phyloP scores from a whole-genome alignment of 2,888 invertebrate genomes.

The Allophyes oxyacanthae region DNA sequence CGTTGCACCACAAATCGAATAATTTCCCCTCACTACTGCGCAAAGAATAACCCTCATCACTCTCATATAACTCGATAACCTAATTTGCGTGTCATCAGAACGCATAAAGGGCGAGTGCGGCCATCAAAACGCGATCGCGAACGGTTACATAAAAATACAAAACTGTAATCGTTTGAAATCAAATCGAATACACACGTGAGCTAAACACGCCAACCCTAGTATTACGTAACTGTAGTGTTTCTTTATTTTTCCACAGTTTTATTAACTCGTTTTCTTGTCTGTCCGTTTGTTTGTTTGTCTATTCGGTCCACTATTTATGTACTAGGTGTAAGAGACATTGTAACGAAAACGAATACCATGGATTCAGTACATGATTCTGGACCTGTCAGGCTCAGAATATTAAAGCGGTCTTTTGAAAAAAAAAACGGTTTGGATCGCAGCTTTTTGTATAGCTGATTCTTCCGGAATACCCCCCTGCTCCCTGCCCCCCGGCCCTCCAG shows the following conservation, averaged over 20 bases:
- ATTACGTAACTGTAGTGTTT: conserved; percentile 43
- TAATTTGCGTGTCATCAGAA: conserved; percentile 49
- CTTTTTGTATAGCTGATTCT: too few relatives aligned
- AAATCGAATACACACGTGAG: conserved; percentile 61
- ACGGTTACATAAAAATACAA: conserved; percentile 61
- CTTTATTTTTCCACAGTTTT: conserved; percentile 17
- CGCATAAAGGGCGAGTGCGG: conserved; percentile 29
- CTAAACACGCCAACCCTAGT: conserved; percentile 59
- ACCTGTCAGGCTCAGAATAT: too few relatives aligned
- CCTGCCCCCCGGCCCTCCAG: too few relatives aligned
- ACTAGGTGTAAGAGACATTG: too few relatives aligned
- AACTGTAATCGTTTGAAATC: conserved; percentile 58
- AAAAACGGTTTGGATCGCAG: too few relatives aligned
- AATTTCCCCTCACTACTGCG: conserved; percentile 39
- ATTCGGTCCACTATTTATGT: too few relatives aligned
- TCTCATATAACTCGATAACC: conserved; percentile 35
- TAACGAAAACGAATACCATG: too few relatives aligned
- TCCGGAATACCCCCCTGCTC: too few relatives aligned
- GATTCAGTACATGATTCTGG: too few relatives aligned
- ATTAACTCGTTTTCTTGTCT: too few relatives aligned
- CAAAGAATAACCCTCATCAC: conserved; percentile 27
- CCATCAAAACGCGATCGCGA: conserved; percentile 61
- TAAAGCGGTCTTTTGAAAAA: too few relatives aligned
- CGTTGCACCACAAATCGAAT: conserved; percentile 40
- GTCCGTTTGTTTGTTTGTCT: too few relatives aligned